Conservation (phyloP, 2,888 invertebrate genomes). For the Quadriops clusia region DNA sequence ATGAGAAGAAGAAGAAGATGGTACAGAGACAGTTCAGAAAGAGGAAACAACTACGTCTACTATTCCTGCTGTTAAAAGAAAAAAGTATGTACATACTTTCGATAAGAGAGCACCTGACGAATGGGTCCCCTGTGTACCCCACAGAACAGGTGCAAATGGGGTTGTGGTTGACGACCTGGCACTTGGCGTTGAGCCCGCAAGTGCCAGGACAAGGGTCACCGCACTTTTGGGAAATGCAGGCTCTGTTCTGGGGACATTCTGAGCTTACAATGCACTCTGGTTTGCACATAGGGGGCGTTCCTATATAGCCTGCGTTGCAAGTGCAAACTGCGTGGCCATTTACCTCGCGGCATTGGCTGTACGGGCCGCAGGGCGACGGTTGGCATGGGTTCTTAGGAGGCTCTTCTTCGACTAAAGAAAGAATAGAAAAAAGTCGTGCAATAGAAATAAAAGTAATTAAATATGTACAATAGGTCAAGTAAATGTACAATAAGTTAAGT, state of each 20-base stretch:
- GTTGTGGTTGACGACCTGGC: constrained; percentile 55
- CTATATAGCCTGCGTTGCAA: constrained; percentile 48
- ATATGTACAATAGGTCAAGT: constrained; percentile 1
- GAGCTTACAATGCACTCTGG: constrained; percentile 56
- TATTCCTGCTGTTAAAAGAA: no score
- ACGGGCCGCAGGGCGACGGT: constrained; percentile 56
- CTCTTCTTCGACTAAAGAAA: constrained; percentile 11
- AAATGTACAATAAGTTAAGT: neutral
- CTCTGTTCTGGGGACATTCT: constrained; percentile 52
- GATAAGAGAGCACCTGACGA: constrained; percentile 37
- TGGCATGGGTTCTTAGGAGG: constrained; percentile 40
- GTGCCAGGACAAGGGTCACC: constrained; percentile 52
- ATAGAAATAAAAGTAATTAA: no score
- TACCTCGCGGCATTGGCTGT: constrained; percentile 50
- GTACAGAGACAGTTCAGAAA: no score
- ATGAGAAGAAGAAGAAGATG: constrained; percentile 2
- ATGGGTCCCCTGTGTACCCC: constrained; percentile 54
- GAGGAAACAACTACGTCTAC: no score
- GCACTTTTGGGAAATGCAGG: constrained; percentile 52
- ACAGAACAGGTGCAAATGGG: constrained; percentile 54
- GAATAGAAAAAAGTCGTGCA: constrained; percentile 6
- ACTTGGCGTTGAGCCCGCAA: constrained; percentile 53
- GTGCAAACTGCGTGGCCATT: constrained; percentile 53
- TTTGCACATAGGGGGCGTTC: constrained; percentile 51
- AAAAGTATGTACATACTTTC: no score